Percentiles rank a stretch among this genome's conserved stretches.
Conservation (phyloP, 2,797 vertebrate genomes). For the Pempheris klunzingeri region DNA sequence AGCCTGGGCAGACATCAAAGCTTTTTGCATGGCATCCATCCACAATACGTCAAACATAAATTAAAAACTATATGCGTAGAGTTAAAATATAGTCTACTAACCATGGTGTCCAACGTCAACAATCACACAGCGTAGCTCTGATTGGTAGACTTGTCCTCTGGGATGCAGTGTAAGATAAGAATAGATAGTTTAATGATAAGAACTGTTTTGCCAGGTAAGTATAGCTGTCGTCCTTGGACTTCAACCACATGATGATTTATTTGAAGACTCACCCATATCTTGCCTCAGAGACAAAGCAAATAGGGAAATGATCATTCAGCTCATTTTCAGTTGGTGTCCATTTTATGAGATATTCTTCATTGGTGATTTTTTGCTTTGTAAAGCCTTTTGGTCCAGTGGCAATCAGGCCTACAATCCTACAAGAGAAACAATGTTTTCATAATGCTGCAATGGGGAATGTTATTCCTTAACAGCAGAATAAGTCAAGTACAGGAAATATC, state of each 20-base stretch:
- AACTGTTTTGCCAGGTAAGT: background rate
- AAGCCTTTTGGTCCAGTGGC: slow-evolving; percentile 65
- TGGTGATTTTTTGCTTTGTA: slow-evolving; percentile 19
- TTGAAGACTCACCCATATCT: slow-evolving; percentile 30
- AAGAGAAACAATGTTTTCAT: background rate
- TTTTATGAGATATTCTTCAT: slow-evolving; percentile 38
- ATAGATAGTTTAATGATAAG: background rate
- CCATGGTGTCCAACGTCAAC: slow-evolving; percentile 43
- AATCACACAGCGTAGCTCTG: slow-evolving; percentile 71
- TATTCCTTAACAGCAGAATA: background rate
- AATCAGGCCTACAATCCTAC: slow-evolving; percentile 55
- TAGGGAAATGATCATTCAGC: slow-evolving; percentile 50
- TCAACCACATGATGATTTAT: background rate
- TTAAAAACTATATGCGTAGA: background rate
- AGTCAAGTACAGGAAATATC: background rate
- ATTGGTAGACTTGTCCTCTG: slow-evolving; percentile 50
- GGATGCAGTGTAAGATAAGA: slow-evolving; percentile 3
- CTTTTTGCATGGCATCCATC: too few relatives aligned
- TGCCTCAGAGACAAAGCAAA: slow-evolving; percentile 71
- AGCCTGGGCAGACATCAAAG: background rate
- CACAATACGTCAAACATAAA: too few relatives aligned
- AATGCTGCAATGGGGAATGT: background rate
- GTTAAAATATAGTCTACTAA: slow-evolving; percentile 9
- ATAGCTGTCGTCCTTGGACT: background rate
- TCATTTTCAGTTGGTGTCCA: slow-evolving; percentile 65